These are phyloP conservation scores for Cyclopterus lumpus DNA, from an alignment of 2,797 vertebrate species.

Conservation along the genomic window DNA sequence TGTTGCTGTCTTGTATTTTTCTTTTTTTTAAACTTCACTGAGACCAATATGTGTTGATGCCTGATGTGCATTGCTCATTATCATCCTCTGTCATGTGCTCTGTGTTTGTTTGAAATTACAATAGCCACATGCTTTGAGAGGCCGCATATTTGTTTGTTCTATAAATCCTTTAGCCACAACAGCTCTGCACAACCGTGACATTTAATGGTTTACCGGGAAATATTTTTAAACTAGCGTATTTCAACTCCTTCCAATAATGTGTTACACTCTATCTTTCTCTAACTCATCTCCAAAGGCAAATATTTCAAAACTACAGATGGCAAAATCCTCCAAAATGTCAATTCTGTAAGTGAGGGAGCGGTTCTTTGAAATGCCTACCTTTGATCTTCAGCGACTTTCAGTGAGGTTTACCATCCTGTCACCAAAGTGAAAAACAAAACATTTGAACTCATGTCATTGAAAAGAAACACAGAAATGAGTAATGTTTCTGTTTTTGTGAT, in stretches of 20 bases:
- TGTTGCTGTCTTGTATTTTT: conserved; percentile 12
- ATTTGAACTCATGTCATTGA: conserved; percentile 27
- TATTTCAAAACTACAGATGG: conserved; percentile 22
- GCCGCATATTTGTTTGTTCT: neutral
- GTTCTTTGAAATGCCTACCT: conserved; percentile 36
- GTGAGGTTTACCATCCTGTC: conserved; percentile 25
- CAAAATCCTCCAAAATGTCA: conserved; percentile 26
- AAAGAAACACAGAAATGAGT: conserved; percentile 16
- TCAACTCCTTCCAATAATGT: conserved; percentile 6
- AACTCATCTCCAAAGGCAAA: conserved; percentile 35
- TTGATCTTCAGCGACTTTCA: conserved; percentile 37
- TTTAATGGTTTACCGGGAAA: neutral
- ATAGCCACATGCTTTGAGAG: neutral
- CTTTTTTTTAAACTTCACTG: conserved; percentile 29
- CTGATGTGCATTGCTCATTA: conserved; percentile 7
- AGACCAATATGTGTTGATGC: neutral
- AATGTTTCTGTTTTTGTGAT: neutral
- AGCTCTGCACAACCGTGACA: neutral
- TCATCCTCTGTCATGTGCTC: neutral
- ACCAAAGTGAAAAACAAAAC: conserved; percentile 17
- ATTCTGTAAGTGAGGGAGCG: conserved; percentile 21
- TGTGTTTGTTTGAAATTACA: conserved; percentile 1
- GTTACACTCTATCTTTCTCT: conserved; percentile 14
- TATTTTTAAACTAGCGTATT: conserved; percentile 7
- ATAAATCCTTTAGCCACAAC: conserved; percentile 7